A percentile compares a stretch with the other conserved stretches of the same genome.
These are phyloP conservation scores for Scomberomorus guttatus DNA, from an alignment of 2,797 vertebrate genomes.

Conservation along the genomic window DNA sequence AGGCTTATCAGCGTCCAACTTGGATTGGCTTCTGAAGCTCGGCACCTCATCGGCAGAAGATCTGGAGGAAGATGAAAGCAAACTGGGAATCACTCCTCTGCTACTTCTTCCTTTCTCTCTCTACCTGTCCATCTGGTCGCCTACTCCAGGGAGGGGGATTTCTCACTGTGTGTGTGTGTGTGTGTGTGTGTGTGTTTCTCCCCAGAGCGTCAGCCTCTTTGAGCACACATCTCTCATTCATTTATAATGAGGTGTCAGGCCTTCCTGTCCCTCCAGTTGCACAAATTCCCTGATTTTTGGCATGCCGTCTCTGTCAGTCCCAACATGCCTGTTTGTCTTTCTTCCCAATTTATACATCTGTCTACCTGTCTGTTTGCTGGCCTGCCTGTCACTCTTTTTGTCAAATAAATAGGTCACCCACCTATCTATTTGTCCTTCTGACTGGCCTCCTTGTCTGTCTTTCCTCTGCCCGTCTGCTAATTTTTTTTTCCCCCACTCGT, in stretches of 20 bases:
- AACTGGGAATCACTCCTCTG: conserved; percentile 60
- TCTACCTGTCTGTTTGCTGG: conserved; percentile 51
- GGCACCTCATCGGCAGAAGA: conserved; percentile 41
- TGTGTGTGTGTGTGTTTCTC: conserved; percentile 28
- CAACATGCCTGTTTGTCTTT: conserved; percentile 47
- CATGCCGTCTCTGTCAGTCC: conserved; percentile 51
- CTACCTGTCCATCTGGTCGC: conserved; percentile 74
- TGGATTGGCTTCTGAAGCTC: conserved; percentile 61
- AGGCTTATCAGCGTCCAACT: conserved; percentile 40
- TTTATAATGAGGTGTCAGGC: conserved; percentile 79
- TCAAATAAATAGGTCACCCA: conserved; percentile 55
- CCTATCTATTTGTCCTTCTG: conserved; percentile 59
- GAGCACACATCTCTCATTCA: conserved; percentile 73
- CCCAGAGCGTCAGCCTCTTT: conserved; percentile 52
- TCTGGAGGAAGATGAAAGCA: conserved; percentile 79
- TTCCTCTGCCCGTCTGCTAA: conserved; percentile 2
- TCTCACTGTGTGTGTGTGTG: conserved; percentile 42
- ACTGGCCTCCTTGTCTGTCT: conserved; percentile 34
- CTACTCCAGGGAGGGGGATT: conserved; percentile 47
- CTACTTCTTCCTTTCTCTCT: conserved; percentile 41
- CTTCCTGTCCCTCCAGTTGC: conserved; percentile 44
- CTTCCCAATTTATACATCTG: conserved; percentile 47
- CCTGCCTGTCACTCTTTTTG: conserved; percentile 48
- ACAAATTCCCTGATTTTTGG: conserved; percentile 60
- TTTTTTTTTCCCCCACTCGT: conserved; percentile 25